A percentile compares a stretch with the other conserved stretches of the same genome.
These are phyloP conservation scores for Drosophila paracracens DNA, from an alignment of 2,888 invertebrate genomes.

Conservation along the genomic window DNA sequence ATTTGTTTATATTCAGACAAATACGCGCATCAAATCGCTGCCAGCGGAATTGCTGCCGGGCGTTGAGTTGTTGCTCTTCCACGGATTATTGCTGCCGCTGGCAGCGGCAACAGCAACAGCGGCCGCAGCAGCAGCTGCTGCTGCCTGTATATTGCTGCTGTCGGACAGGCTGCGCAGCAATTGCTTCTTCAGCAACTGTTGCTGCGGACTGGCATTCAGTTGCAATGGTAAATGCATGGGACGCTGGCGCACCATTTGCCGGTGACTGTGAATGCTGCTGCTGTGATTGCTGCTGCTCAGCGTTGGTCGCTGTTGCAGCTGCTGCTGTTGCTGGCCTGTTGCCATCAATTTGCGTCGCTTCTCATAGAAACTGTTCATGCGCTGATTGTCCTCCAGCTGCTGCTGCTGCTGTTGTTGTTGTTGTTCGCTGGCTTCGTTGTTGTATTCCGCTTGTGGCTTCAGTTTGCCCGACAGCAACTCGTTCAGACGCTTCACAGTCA, in stretches of 20 bases:
- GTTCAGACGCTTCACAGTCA: constrained; percentile 75
- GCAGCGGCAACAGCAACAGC: constrained; percentile 26
- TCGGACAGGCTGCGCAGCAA: constrained; percentile 76
- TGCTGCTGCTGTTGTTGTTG: constrained; percentile 22
- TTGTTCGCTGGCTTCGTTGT: constrained; percentile 33
- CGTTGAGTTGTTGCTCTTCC: constrained; percentile 68
- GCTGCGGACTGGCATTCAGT: constrained; percentile 57
- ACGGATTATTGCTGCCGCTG: constrained; percentile 56
- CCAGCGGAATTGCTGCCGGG: constrained; percentile 61
- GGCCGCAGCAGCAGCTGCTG: constrained; percentile 39
- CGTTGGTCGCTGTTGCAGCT: constrained; percentile 20
- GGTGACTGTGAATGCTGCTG: constrained; percentile 25
- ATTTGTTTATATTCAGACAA: constrained; percentile 60
- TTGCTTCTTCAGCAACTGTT: constrained; percentile 74
- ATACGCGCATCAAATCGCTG: constrained; percentile 79
- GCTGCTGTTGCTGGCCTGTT: constrained; percentile 37
- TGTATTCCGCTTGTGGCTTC: constrained; percentile 53
- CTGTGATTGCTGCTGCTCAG: constrained; percentile 24
- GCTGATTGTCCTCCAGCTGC: constrained; percentile 54
- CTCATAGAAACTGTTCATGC: constrained; percentile 77
- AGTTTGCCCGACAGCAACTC: constrained; percentile 71
- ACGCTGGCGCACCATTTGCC: constrained; percentile 58
- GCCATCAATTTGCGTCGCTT: constrained; percentile 72
- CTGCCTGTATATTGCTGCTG: constrained; percentile 68
- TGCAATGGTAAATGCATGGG: constrained; percentile 67